A percentile compares a stretch with the other conserved stretches of the same genome.
phyloP scores from a whole-genome alignment of 64 coral and sea anemone species.

The Anthopleura sola region DNA sequence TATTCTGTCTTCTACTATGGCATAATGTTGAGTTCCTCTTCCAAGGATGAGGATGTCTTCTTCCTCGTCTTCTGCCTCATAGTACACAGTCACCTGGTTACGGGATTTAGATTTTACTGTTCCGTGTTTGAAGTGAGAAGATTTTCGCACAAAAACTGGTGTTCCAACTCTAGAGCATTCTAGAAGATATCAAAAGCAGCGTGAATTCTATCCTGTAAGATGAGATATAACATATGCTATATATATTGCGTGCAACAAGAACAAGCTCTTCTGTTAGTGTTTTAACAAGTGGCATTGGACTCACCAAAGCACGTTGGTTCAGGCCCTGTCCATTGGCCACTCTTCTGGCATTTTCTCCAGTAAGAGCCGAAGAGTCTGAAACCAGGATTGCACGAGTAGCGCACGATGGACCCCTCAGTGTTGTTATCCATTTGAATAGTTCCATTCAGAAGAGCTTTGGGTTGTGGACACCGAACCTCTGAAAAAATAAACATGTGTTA shows the following conservation, averaged over 20 bases:
- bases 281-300: background rate
- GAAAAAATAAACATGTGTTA: background rate
- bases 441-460: conserved; percentile 33
- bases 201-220: too few species aligned
- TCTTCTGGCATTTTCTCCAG: conserved; percentile 28
- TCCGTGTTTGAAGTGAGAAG: conserved; percentile 25
- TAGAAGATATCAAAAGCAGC: background rate
- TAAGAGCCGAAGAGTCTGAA: conserved; percentile 54
- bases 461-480: conserved; percentile 58
- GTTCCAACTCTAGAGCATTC: conserved; percentile 43
- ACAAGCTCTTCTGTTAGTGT: too few species aligned
- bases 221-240: too few species aligned
- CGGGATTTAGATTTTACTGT: conserved; percentile 15
- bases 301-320: conserved; percentile 72
- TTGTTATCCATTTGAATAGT: conserved; percentile 25
- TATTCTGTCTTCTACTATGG: conserved; percentile 41
- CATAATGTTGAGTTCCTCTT: conserved; percentile 50
- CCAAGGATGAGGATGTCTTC: conserved; percentile 28
- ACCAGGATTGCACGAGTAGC: conserved; percentile 52
- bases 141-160: conserved; percentile 42
- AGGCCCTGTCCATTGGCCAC: conserved; percentile 61
- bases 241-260: too few species aligned
- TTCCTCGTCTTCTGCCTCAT: background rate
- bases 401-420: conserved; percentile 21
- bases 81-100: conserved; percentile 30